Conservation (phyloP, 2,113 vertebrate species). For the Oryzias woworae region DNA sequence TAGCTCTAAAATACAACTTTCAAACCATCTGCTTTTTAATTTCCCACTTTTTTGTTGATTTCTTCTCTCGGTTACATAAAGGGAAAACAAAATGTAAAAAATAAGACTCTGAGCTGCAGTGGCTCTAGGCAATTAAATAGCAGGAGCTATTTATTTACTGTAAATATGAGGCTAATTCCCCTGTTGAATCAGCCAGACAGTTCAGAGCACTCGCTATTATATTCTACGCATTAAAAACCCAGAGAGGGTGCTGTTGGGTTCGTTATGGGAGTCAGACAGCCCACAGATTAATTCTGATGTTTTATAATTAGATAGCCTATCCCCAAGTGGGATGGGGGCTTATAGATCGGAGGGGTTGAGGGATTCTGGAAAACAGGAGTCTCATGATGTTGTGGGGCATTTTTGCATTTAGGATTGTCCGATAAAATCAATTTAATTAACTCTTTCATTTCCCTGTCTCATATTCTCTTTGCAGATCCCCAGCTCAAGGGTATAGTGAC, state of each 20-base stretch:
- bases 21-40: slow-evolving; percentile 9
- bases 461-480: slow-evolving; percentile 88
- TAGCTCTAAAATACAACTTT: slow-evolving; percentile 1
- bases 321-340: slow-evolving; percentile 44
- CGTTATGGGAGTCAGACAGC: slow-evolving; percentile 52
- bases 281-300: slow-evolving; percentile 53
- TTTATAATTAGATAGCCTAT: slow-evolving; percentile 61
- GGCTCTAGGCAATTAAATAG: slow-evolving; percentile 17
- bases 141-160: slow-evolving; percentile 37
- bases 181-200: slow-evolving; percentile 24
- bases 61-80: background rate
- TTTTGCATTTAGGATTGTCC: background rate
- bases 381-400: background rate
- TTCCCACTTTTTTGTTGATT: background rate
- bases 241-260: slow-evolving; percentile 73
- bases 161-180: slow-evolving; percentile 34
- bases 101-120: slow-evolving; percentile 7
- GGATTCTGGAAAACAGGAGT: slow-evolving; percentile 27
- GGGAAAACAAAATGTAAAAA: slow-evolving; percentile 12
- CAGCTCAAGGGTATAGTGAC: slow-evolving; percentile 99
- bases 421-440: background rate
- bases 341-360: slow-evolving; percentile 36
- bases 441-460: background rate
- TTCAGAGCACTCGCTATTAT: slow-evolving; percentile 5
- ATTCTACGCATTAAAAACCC: slow-evolving; percentile 38